Base-by-base conservation (phyloP, 2,797 vertebrate genomes). In the Oreonectes daqikongensis region DNA sequence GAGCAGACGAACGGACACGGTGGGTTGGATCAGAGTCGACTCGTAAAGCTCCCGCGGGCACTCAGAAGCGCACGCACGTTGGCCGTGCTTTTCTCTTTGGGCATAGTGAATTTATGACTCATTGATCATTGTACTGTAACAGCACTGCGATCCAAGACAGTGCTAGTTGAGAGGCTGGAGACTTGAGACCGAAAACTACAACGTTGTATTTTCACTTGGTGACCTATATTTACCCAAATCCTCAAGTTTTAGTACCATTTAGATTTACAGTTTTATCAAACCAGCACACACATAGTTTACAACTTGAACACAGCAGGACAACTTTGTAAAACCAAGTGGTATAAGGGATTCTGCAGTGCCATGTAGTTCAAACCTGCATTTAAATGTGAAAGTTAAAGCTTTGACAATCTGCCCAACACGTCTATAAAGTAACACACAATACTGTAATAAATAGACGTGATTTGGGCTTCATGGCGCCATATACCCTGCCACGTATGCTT, bases 71-170 rank as follows among this genome's bases (percentile, higher is more conserved):
- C 2, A 17, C 63, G n/a, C 14, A 18, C 50, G 24, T 69, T 55
- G 48, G 15, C 48, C 12, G 48, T 35, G 28, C 52, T 68, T 42
- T 59, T 28, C 64, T 68, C 64, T 68, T n/a, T 15, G 52, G 50
- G 14, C 40, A 68, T 48, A 24, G 40, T 60, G 52, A 24, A 60
- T 60, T 46, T 76, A 42, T 52, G 75, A 63, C 55, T 70, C 57
- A 61, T 14, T 77, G 44, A 77, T 69, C 75, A 77, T 17, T 77
- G 75, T 77, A n/a, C 59, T 8, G 24, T 26, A 50, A 50, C 70
- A n/a, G 15, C 28, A n/a, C 3, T n/a, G 42, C 8, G 7, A 22
- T 48, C 14, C 40, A 32, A 71, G 4, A 71, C 28, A n/a, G n/a
- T n/a, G n/a, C 59, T 72, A 20, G 15, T 2, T 35, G n/a, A 35